These are phyloP conservation scores for Vulpes ferrilata DNA, from an alignment of 2,113 vertebrate species.

Conservation along the genomic window DNA sequence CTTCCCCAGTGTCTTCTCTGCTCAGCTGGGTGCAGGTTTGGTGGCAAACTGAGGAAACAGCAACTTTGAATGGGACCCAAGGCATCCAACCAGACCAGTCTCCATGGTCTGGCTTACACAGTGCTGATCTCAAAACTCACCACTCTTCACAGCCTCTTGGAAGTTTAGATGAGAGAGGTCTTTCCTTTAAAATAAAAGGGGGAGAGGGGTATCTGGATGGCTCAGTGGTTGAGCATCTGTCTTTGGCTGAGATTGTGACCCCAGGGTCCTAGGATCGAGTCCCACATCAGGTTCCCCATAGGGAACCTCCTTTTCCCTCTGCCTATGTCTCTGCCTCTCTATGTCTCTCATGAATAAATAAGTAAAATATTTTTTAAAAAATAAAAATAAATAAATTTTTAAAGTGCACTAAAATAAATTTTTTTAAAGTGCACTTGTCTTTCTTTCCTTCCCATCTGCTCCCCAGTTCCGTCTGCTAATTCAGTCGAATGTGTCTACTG, in stretches of 20 bases:
- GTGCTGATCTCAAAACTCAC: neutral
- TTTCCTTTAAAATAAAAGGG: neutral
- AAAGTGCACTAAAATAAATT: no score
- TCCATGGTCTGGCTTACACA: neutral
- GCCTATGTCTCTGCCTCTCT: no score
- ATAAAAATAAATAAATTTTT: no score
- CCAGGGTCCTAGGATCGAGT: no score
- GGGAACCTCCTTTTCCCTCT: no score
- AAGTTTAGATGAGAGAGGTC: neutral
- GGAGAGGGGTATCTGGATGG: no score
- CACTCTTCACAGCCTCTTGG: neutral
- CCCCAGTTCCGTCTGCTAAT: neutral
- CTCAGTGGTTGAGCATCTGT: no score
- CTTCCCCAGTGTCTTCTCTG: neutral
- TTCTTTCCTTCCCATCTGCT: neutral
- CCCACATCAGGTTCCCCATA: no score
- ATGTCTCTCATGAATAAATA: no score
- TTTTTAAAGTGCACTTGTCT: neutral
- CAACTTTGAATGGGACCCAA: neutral
- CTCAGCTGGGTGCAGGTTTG: neutral
- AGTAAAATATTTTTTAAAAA: no score
- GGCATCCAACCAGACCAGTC: neutral
- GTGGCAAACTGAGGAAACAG: neutral
- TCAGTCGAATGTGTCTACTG: neutral
- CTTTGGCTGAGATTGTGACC: no score